Conservation (phyloP, 2,888 invertebrate genomes). For the Trachelus troglodyta region DNA sequence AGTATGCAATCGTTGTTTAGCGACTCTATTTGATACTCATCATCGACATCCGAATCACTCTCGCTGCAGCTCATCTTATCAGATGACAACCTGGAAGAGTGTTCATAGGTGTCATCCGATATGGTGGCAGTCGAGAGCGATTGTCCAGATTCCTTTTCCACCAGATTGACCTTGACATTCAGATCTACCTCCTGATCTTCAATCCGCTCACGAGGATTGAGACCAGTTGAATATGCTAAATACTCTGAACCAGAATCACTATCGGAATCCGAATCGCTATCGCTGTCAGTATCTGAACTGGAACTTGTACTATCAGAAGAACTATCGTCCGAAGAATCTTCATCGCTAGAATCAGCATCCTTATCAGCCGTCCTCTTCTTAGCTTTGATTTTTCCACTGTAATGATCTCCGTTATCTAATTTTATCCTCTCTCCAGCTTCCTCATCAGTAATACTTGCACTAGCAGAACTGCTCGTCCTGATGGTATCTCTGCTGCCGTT, state of each 20-base stretch:
- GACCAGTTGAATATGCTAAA: slow-evolving; percentile 52
- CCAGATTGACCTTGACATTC: slow-evolving; percentile 4
- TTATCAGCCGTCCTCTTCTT: slow-evolving; percentile 28
- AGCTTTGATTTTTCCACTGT: slow-evolving; percentile 49
- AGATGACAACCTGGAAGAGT: slow-evolving; percentile 21
- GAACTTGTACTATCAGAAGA: background rate
- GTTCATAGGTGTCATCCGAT: slow-evolving; percentile 31
- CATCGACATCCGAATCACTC: slow-evolving; percentile 30
- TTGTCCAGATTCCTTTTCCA: slow-evolving; percentile 10
- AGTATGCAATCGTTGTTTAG: slow-evolving; percentile 33
- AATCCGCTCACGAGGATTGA: slow-evolving; percentile 33
- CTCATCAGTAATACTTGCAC: slow-evolving; percentile 16
- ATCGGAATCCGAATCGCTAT: slow-evolving; percentile 47
- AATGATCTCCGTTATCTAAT: slow-evolving; percentile 32
- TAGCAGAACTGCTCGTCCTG: slow-evolving; percentile 6
- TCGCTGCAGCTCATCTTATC: slow-evolving; percentile 32
- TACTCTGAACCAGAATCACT: slow-evolving; percentile 31
- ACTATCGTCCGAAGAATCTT: slow-evolving; percentile 1
- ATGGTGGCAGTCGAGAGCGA: slow-evolving; percentile 28
- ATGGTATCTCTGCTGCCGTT: slow-evolving; percentile 21
- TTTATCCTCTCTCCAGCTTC: slow-evolving; percentile 48
- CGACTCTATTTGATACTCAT: slow-evolving; percentile 24
- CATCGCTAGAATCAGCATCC: slow-evolving; percentile 17
- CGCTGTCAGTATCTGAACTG: slow-evolving; percentile 21
- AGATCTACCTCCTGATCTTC: slow-evolving; percentile 9